Evolutionary conservation across 2,113 vertebrate genomes (phyloP), one percentile per base, ranked within the genome.

Genomic region (Illadopsis cleaveri): DNA sequence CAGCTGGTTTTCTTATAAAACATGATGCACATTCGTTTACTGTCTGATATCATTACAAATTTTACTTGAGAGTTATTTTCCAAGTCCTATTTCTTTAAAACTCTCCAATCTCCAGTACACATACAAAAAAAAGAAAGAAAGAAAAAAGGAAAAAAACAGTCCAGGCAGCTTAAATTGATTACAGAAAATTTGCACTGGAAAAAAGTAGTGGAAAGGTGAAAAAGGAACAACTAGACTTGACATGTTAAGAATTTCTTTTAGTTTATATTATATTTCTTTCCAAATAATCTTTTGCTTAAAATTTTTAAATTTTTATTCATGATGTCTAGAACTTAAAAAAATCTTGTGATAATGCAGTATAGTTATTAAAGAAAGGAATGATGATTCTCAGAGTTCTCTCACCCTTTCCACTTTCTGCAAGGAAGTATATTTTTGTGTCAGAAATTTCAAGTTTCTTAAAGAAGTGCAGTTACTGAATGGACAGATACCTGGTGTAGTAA

Each of bases 1-100:
- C 5, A 47, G 10, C 7, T 44, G 18, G 2, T 54, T 50, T 66
- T 40, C 22, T 68, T 71, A 60, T 25, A 77, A 51, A 81, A 19
- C 1, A 66, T 9, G 2, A 40, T 0, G 1, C 12, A 47, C 6
- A 54, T 68, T 54, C 15, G 66, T 17, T 73, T 48, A 56, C 4
- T 72, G 10, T 54, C 56, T 18, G 4, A 50, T 69, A 78, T 23
- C 17, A 6, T 69, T 50, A 60, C 1, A 50, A 8, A 27, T 75
- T 85, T 82, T 71, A 54, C 4, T 50, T 83, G 28, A n/a, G 5
- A 82, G 9, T 3, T 11, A 68, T 75, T 68, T 68, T 80, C 20
- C 28, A 66, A 33, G 10, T 47, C 9, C 4, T 62, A 12, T 44
- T 76, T 89, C 19, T 60, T 56, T 37, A 53, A 62, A 57, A 48